Base-by-base conservation (phyloP, 1,140 invertebrate species). In the Plectus sambesii region DNA sequence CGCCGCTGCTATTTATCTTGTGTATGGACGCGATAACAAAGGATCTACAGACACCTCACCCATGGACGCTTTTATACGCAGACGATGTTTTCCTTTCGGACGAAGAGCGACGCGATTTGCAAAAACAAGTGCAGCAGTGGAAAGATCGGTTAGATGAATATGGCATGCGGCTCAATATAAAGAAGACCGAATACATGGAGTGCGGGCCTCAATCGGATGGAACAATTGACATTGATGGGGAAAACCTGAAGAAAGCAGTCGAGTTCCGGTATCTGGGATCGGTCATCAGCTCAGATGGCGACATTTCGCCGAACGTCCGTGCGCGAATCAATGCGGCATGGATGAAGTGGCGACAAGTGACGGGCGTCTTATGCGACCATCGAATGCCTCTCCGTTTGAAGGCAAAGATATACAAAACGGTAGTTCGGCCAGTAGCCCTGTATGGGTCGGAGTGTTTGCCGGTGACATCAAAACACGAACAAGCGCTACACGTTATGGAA, bases 171-270 rank as follows among this genome's bases (percentile, higher is more conserved):
- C 30, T 33, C 30, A 33, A 33, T 17, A 33, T 33, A 12, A 33
- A 33, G 30, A 33, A 33, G 30, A 33, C 30, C 30, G 30, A 33
- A 12, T 33, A 33, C 17, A 33, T 33, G 30, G 30, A 33, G 30
- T 33, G 30, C 17, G 30, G 30, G 12, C 30, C 30, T 17, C 30
- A 33, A 33, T 12, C 17, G 12, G 30, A 33, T 33, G 30, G 30
- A 33, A 33, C 30, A 33, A 33, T 33, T 17, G 17, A 33, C 30
- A 33, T 33, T 17, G 30, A 17, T 17, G 30, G 30, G 17, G 12
- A 33, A 12, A 33, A 33, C 17, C 17, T 33, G 12, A 33, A 33
- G 30, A 33, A 33, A 33, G 30, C 17, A 17, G 17, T 33, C 12
- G 12, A 33, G 17, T 33, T 33, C 30, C 12, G 17, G 30, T 33